Percentiles rank a stretch among this genome's conserved stretches.
Conservation (phyloP, 1,140 invertebrate genomes). For the Lineus longissimus region DNA sequence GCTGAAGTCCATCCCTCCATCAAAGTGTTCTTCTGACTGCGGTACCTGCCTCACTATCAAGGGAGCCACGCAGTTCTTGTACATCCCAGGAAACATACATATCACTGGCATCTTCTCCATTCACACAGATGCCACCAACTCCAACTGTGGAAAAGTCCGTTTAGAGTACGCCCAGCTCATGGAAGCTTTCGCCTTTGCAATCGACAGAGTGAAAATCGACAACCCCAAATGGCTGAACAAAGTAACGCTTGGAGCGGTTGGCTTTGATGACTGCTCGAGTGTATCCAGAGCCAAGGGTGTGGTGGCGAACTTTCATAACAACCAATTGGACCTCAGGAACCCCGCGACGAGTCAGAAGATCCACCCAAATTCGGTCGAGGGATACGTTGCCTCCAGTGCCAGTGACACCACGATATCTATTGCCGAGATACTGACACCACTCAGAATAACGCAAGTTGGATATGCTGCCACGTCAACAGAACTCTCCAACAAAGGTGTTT, state of each 20-base stretch:
- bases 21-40: slow-evolving; percentile 29
- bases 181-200: slow-evolving; percentile 31
- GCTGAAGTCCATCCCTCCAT: slow-evolving; percentile 26
- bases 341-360: neutral
- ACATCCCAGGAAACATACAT: slow-evolving; percentile 35
- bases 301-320: slow-evolving; percentile 23
- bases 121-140: slow-evolving; percentile 24
- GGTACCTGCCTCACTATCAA: slow-evolving; percentile 26
- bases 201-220: slow-evolving; percentile 36
- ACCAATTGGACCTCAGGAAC: too few species aligned
- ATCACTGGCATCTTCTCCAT: slow-evolving; percentile 40
- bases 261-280: slow-evolving; percentile 34
- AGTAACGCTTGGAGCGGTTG: slow-evolving; percentile 56
- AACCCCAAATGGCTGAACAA: slow-evolving; percentile 54
- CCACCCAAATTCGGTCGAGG: slow-evolving; percentile 27
- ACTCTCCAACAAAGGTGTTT: slow-evolving; percentile 16
- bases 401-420: slow-evolving; percentile 22
- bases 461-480: slow-evolving; percentile 23
- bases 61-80: slow-evolving; percentile 27
- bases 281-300: slow-evolving; percentile 11
- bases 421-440: slow-evolving; percentile 22
- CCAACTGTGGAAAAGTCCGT: slow-evolving; percentile 30
- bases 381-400: slow-evolving; percentile 30
- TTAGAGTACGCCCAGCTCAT: slow-evolving; percentile 7
- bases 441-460: slow-evolving; percentile 28